Evolutionary conservation across 2,888 invertebrate species (phyloP), one percentile per base, ranked within the genome.

Genomic region (Pteria penguin): DNA sequence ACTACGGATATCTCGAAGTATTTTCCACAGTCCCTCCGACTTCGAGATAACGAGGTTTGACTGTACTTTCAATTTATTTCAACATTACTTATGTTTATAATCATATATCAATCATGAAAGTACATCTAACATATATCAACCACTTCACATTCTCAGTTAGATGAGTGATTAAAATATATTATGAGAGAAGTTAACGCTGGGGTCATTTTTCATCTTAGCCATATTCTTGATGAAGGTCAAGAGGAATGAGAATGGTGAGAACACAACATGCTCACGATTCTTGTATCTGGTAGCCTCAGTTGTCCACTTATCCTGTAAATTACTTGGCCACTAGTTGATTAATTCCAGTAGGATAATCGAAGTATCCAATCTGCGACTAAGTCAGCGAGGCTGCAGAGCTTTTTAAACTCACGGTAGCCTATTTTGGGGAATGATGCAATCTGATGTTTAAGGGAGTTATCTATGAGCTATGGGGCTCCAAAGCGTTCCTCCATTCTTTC

Each of bases 171-270:
- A n/a, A n/a, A n/a, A n/a, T n/a, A n/a, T n/a, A n/a, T n/a, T n/a
- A n/a, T n/a, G n/a, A n/a, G n/a, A n/a, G 45, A 52, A 66, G 52
- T 66, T 66, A 29, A 66, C 45, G 27, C 66, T 66, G n/a, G 66
- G 66, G 52, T 66, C 66, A 27, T 66, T 66, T 31, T 66, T 66
- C 66, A 66, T 66, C 14, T 45, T 45, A 24, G 45, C 66, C 18
- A 45, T 66, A 27, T 66, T 54, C 52, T 66, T 33, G 18, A 66
- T 27, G 66, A 66, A 66, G 54, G 24, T 66, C 26, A 66, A 26
- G 26, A 66, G 52, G 54, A 66, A 66, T 26, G 66, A 27, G 29
- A 66, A 66, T 66, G 66, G 66, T 11, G 66, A 54, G 26, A 26
- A 66, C 52, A 66, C 52, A n/a, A 29, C 45, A 27, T 22, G 18